These are phyloP conservation scores for Acleris cristana DNA, from an alignment of 2,888 invertebrate species.

Conservation along the genomic window DNA sequence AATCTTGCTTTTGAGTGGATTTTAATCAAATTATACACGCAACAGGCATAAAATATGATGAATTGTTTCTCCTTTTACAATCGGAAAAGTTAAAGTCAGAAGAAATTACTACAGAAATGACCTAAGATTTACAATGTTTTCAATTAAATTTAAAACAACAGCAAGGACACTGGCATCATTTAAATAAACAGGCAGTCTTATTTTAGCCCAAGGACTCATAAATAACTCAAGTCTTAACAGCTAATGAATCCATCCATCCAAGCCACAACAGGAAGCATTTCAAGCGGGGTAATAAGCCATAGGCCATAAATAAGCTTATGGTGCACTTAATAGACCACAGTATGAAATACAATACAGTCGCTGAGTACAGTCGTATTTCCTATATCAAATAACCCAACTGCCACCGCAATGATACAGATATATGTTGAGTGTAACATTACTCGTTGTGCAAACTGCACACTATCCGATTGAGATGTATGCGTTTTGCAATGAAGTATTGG, in stretches of 20 bases:
- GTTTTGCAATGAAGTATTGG: conserved; percentile 5
- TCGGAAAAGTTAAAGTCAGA: no score
- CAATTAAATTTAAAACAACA: neutral
- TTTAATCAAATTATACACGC: no score
- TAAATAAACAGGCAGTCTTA: neutral
- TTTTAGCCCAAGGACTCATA: conserved; percentile 2
- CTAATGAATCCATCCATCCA: conserved; percentile 25
- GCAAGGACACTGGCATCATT: neutral
- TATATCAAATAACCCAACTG: conserved; percentile 32
- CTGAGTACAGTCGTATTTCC: conserved; percentile 29
- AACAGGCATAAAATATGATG: no score
- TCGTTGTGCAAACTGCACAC: conserved; percentile 26
- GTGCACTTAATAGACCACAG: conserved; percentile 32
- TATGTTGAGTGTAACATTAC: conserved; percentile 31
- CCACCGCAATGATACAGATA: conserved; percentile 30
- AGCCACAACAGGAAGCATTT: conserved; percentile 21
- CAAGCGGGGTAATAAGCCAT: conserved; percentile 27
- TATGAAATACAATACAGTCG: conserved; percentile 24
- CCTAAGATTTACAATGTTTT: no score
- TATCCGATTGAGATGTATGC: conserved; percentile 23
- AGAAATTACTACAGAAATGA: no score
- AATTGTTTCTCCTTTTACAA: no score
- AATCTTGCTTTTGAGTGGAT: no score
- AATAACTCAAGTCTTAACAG: conserved; percentile 15
- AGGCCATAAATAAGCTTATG: conserved; percentile 24